Evolutionary conservation across 1,140 invertebrate genomes (phyloP).

Genomic region (Drosophila rufa): DNA sequence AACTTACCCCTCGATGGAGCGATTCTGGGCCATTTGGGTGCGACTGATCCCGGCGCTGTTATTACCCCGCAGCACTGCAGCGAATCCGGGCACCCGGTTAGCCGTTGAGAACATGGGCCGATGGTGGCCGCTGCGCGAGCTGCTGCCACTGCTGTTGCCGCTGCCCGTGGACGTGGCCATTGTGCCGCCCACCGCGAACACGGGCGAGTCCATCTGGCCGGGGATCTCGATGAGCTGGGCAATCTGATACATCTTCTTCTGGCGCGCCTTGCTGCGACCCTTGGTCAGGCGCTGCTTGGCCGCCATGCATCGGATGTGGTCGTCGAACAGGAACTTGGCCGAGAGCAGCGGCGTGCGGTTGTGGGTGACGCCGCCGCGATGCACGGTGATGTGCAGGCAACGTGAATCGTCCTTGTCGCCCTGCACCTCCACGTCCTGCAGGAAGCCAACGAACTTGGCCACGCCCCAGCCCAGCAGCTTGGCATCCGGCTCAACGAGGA

Average conservation of each 20-base stretch:
- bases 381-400: constrained; percentile 97
- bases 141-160: constrained; percentile 39
- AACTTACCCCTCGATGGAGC: constrained; percentile 80
- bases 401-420: constrained; percentile 98
- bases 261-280: constrained; percentile 97
- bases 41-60: constrained; percentile 74
- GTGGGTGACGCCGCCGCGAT: constrained; percentile 89
- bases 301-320: constrained; percentile 99
- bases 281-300: constrained; percentile 93
- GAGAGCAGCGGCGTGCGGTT: constrained; percentile 92
- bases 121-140: constrained; percentile 76
- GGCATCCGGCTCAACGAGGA: constrained; percentile 98
- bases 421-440: constrained; percentile 92
- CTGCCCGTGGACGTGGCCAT: constrained; percentile 69
- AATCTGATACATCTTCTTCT: constrained; percentile 98
- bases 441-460: constrained; percentile 95
- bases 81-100: constrained; percentile 89
- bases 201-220: constrained; percentile 87
- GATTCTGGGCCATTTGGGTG: constrained; percentile 80
- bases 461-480: constrained; percentile 98
- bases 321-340: constrained; percentile 98
- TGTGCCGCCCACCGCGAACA: constrained; percentile 78
- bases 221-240: constrained; percentile 95
- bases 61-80: constrained; percentile 88
- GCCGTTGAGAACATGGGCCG: constrained; percentile 87